Evolutionary conservation across 2,888 invertebrate species (phyloP).

Genomic region (Arctia plantaginis): DNA sequence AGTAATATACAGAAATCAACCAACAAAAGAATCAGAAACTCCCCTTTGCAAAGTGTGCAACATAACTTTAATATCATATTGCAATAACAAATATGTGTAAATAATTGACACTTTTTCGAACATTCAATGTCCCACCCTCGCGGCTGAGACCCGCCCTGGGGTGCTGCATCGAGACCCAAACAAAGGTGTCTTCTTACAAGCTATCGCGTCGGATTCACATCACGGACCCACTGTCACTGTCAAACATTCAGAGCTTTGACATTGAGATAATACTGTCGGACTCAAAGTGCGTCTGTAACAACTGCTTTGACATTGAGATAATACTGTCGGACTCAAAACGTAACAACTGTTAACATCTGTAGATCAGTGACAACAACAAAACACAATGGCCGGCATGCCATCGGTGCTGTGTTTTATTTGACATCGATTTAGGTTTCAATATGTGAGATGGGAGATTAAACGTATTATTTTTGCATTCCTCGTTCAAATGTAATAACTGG

Average conservation of each 20-base stretch:
- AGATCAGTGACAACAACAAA: not conserved
- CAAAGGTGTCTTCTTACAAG: conserved; percentile 54
- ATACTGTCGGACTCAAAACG: not conserved
- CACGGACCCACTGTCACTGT: conserved; percentile 4
- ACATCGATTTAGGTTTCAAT: not conserved
- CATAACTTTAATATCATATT: conserved; percentile 15
- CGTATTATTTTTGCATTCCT: not conserved
- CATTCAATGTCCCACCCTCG: conserved; percentile 16
- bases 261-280: conserved; percentile 5
- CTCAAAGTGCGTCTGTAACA: not conserved
- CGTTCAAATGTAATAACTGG: not conserved
- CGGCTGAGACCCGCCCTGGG: conserved; percentile 20
- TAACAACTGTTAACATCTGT: conserved; percentile 8
- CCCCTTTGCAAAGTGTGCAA: not conserved
- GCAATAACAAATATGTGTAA: conserved; percentile 8
- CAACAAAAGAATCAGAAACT: not conserved
- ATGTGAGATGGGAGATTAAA: not conserved
- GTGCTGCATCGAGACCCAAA: conserved; percentile 33
- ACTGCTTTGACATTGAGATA: conserved; percentile 6
- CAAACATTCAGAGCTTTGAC: not conserved
- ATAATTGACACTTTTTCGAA: not conserved
- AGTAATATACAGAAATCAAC: not conserved
- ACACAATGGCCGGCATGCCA: not conserved
- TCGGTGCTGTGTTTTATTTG: not conserved
- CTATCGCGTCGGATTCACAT: not conserved